These are phyloP conservation scores for Standfussiana lucernea DNA, from an alignment of 2,888 invertebrate species.

Conservation along the genomic window DNA sequence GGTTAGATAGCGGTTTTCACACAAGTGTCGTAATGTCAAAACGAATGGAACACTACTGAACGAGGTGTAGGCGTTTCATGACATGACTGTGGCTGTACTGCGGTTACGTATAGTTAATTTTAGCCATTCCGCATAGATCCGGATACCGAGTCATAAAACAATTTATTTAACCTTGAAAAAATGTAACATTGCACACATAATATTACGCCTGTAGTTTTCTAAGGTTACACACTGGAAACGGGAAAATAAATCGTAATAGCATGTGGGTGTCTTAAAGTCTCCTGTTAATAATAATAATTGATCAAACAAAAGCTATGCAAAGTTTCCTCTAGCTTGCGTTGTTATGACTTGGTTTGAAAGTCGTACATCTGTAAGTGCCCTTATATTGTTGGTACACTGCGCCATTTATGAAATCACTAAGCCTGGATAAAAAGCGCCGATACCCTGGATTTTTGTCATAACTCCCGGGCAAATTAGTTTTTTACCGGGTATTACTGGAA, in stretches of 20 bases:
- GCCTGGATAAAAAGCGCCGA: conserved; percentile 56
- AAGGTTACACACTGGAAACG: background rate
- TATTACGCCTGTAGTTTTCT: background rate
- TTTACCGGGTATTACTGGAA: conserved; percentile 42
- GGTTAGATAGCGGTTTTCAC: background rate
- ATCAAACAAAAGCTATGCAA: background rate
- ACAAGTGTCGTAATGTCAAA: conserved; percentile 11
- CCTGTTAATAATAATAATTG: background rate
- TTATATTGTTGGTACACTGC: conserved; percentile 45
- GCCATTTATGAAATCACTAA: conserved; percentile 63
- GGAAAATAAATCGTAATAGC: background rate
- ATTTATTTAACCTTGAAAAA: background rate
- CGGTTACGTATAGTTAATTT: background rate
- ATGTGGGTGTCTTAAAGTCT: background rate
- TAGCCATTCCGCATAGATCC: background rate
- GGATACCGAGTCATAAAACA: background rate
- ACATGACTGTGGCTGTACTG: background rate
- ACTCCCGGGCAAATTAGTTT: conserved; percentile 65
- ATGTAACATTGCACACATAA: background rate
- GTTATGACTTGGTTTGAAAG: background rate
- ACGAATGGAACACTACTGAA: background rate
- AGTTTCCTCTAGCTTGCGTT: background rate
- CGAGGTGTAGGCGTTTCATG: background rate
- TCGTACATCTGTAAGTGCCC: conserved; percentile 15
- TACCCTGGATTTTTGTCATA: conserved; percentile 65